Percentiles rank a stretch among this genome's conserved stretches.
phyloP scores from a whole-genome alignment of 2,888 invertebrate species.

The Folsomia candida region DNA sequence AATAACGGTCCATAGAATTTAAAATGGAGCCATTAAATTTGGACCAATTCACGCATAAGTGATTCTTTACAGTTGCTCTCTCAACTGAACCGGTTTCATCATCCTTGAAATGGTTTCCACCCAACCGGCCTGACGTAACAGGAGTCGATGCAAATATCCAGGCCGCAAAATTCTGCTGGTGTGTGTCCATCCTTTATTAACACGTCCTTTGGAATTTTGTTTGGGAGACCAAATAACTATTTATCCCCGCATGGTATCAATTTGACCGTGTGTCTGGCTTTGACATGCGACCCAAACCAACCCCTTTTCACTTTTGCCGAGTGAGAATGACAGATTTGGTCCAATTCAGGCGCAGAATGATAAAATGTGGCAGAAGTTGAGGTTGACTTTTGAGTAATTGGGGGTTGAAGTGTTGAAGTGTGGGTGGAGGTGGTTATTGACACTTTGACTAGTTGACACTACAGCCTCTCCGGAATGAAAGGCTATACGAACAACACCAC shows the following conservation, averaged over 20 bases:
- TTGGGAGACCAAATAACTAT: no score
- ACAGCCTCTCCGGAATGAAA: not conserved
- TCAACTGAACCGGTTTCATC: no score
- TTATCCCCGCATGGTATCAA: not conserved
- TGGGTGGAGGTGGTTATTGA: conserved; percentile 1
- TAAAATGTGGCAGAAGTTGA: not conserved
- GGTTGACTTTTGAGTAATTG: not conserved
- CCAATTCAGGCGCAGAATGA: not conserved
- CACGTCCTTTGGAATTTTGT: no score
- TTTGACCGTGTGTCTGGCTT: not conserved
- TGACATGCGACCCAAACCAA: not conserved
- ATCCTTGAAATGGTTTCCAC: no score
- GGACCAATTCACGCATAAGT: not conserved
- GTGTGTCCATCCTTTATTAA: not conserved
- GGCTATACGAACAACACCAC: not conserved
- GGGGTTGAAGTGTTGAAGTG: not conserved
- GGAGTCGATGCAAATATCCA: no score
- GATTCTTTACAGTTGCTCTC: not conserved
- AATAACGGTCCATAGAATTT: not conserved
- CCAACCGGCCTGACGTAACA: no score
- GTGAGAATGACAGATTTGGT: not conserved
- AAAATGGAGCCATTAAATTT: not conserved
- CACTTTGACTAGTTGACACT: conserved; percentile 7
- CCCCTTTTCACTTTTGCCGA: not conserved
- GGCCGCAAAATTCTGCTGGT: no score